These are phyloP conservation scores for Vannuccia rotundouncinata DNA, from an alignment of 2,888 invertebrate genomes.

Conservation along the genomic window DNA sequence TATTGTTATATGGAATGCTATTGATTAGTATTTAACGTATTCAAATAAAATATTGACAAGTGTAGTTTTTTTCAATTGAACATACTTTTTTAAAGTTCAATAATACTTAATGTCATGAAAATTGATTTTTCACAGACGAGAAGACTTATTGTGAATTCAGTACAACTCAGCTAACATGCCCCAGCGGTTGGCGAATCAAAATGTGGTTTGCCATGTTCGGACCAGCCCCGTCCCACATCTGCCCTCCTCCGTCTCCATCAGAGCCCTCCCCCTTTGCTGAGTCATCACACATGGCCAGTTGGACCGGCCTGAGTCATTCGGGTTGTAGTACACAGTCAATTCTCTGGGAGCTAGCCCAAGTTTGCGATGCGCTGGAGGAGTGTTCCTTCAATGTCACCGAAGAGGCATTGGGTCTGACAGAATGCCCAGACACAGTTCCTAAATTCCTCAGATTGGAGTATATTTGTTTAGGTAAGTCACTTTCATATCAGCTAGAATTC, in stretches of 20 bases:
- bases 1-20: too few species aligned
- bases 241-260: neutral
- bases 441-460: conserved; percentile 22
- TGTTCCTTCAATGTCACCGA: conserved; percentile 10
- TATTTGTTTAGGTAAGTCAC: conserved; percentile 27
- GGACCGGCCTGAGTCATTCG: neutral
- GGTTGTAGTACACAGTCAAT: conserved; percentile 13
- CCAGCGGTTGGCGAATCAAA: conserved; percentile 18
- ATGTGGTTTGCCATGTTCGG: conserved; percentile 34
- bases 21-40: too few species aligned
- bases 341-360: conserved; percentile 31
- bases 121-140: conserved; percentile 30
- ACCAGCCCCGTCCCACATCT: neutral
- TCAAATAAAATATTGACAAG: too few species aligned
- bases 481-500: too few species aligned
- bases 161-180: neutral
- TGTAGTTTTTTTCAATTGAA: too few species aligned
- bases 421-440: conserved; percentile 25
- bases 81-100: too few species aligned
- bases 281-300: neutral
- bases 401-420: neutral
- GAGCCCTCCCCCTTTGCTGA: neutral
- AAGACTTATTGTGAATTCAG: conserved; percentile 25
- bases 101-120: too few species aligned
- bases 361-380: conserved; percentile 25